Base-by-base conservation (phyloP, 2,113 vertebrate species). In the Hippocampus guttulatus region DNA sequence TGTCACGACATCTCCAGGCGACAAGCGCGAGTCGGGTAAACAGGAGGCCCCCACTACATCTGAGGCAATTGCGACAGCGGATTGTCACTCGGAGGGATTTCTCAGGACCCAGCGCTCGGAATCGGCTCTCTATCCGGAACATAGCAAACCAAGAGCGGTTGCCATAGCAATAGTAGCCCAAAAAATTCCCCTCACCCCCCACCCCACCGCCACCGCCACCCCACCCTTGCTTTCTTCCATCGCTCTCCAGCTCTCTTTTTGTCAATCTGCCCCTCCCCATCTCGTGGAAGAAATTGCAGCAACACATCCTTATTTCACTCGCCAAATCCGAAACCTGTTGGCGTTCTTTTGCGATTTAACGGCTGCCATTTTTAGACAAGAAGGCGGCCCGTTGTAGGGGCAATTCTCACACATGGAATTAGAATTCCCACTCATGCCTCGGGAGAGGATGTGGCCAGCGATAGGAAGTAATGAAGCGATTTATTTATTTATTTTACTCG, bases 131-230 rank as follows among this genome's bases (percentile, higher is more conserved):
- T 68, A 15, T 33, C 66, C 41, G 41, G 49, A 83, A 20, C 78
- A 78, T 84, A 76, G 82, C 80, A 81, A 81, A 87, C 80, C 63
- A 38, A 33, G 2, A 67, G 60, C 11, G 5, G 82, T 87, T 81
- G 63, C 85, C 76, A 87, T 88, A 82, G 84, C 49, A 40, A 82
- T 83, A 55, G 71, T 18, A 64, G 75, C 78, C 74, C 49, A 82
- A 75, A 75, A 80, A 76, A 40, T 27, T 63, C 33, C 33, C 45
- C 60, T 10, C 21, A 10, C 5, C 40, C 30, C 30, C 30, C 30
- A 33, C 30, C 30, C 30, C 30, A 3, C n/a, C n/a, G n/a, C n/a
- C n/a, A n/a, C 33, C 33, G 1, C 30, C 15, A 12, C 20, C 51
- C 38, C 47, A 20, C 30, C 21, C 30, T 38, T 10, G 14, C 10